A percentile compares a stretch with the other conserved stretches of the same genome.
phyloP scores from a whole-genome alignment of 2,113 vertebrate genomes.

The Toxostoma redivivum region DNA sequence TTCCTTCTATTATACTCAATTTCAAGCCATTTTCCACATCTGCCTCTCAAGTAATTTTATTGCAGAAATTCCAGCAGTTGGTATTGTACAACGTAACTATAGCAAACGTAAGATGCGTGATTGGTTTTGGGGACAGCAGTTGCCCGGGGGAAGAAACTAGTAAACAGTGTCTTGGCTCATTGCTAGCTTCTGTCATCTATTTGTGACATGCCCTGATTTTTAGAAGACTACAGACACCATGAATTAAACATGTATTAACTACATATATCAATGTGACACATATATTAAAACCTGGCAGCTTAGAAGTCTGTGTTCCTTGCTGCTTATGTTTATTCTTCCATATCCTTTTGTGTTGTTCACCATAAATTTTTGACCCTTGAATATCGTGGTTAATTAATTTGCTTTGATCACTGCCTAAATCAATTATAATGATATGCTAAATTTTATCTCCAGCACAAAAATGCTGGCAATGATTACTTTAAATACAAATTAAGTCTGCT shows the following conservation, averaged over 20 bases:
- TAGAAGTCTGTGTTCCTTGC: not conserved
- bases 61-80: not conserved
- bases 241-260: not conserved
- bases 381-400: slow-evolving; percentile 23
- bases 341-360: not conserved
- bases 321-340: not conserved
- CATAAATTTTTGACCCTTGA: slow-evolving; percentile 1
- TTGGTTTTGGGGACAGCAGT: not conserved
- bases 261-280: not conserved
- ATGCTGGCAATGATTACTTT: not conserved
- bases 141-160: not conserved
- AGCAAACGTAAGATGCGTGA: not conserved
- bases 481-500: slow-evolving; percentile 33
- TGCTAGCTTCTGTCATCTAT: not conserved
- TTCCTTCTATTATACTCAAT: not conserved
- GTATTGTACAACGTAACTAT: not conserved
- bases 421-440: not conserved
- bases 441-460: not conserved
- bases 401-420: slow-evolving; percentile 10
- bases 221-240: not conserved
- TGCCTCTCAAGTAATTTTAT: not conserved
- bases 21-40: not conserved
- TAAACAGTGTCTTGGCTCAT: not conserved
- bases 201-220: not conserved
- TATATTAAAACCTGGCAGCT: not conserved